Base-by-base conservation (phyloP, 2,113 vertebrate species). In the Dasypus novemcinctus region DNA sequence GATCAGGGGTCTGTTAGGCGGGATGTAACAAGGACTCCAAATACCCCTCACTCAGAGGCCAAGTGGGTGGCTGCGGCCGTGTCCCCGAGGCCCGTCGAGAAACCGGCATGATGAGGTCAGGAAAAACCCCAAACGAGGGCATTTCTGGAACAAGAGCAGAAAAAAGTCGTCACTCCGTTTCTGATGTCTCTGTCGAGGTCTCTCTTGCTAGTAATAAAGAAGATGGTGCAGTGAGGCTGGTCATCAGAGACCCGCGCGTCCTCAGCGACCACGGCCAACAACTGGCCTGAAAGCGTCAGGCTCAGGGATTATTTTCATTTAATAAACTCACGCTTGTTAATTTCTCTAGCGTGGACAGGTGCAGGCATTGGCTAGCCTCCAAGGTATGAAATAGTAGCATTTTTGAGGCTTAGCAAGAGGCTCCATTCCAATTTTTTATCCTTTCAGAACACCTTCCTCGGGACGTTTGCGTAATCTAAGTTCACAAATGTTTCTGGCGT, bases 381-480 rank as follows among this genome's bases (percentile, higher is more conserved):
- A 4, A 49, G 29, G 57, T 23, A 80, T 0, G 0, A 80, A 86
- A 86, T 3, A 4, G 46, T 68, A 27, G 52, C 38, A 13, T 33
- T 84, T 79, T 43, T 74, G 20, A 91, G 54, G 61, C 61, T 66
- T 88, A 46, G 27, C 4, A 8, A 92, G 69, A 78, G 57, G 74
- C 54, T 71, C n/a, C 43, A 0, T 82, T 95, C 78, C 89, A 91
- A 31, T 59, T 87, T 94, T 87, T 72, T 29, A 71, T 68, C 95
- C n/a, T 0, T 57, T 96, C 94, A 78, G 82, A 90, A 96, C 91
- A 90, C 68, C 82, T 46, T 89, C 64, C 20, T 90, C 71, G 91
- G 93, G 88, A 59, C 96, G 91, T 95, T 88, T 90, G 81, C 72
- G 63, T 92, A 83, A 78, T 78, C 82, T 84, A 79, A 90, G 89